Evolutionary conservation across 2,888 invertebrate genomes (phyloP), one percentile per base, ranked within the genome.

Genomic region (Eilema depressum): DNA sequence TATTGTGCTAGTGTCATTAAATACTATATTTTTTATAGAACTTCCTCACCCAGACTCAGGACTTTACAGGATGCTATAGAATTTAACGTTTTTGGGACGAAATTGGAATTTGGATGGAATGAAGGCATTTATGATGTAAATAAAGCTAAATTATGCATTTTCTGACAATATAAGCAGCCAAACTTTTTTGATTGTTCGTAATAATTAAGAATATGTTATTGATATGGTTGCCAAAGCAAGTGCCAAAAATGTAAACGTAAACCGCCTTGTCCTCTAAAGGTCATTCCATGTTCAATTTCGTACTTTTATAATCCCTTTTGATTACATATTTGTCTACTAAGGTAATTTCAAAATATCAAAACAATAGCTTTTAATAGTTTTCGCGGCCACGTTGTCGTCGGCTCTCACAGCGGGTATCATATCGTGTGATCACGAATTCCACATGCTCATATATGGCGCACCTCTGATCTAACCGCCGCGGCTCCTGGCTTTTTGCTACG

Each of bases 401-500:
- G 57, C 30, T 66, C 56, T 66, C 62, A 64, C 67, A 64, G 68
- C 64, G 56, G 41, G 28, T 53, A 53, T 53, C 73, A 73, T 75
- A 74, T 71, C 70, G 70, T 61, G 33, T 25, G 33, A 64, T 78
- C 83, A 79, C 81, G 80, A 78, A 67, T 66, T 66, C 59, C 53
- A 62, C 79, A 33, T 64, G 59, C 60, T 28, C 82, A 63, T 79
- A 83, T 83, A 86, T 76, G 85, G 85, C 67, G 68, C 63, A 68
- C 74, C 69, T 83, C 68, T 85, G 84, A 85, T 85, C 77, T 83
- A 73, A 76, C 83, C 83, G 86, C 81, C 83, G 86, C 81, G 47
- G 68, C 75, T 76, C 30, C 74, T 30, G 63, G 74, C 56, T 74
- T 41, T 70, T 71, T 76, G 63, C 70, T 69, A n/a, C 25, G 25